Evolutionary conservation across 1,140 invertebrate species (phyloP).

Genomic region (Heliconius himera): DNA sequence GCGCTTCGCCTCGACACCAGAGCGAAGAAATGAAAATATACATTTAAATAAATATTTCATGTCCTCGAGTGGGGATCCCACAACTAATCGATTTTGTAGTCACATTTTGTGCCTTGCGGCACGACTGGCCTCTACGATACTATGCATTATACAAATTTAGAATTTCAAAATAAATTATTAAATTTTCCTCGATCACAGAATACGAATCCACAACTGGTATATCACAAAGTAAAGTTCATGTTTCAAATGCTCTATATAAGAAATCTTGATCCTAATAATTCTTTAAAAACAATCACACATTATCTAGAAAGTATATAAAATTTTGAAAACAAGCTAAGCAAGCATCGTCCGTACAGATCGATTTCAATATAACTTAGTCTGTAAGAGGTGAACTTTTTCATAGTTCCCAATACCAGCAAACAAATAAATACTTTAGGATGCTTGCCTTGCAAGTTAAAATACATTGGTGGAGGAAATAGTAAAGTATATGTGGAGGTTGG

Average conservation of each 20-base stretch:
- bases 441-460: constrained; percentile 25
- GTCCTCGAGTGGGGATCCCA: too few relatives aligned
- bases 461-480: constrained; percentile 2
- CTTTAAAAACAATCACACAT: background rate
- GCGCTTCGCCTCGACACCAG: too few relatives aligned
- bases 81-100: too few relatives aligned
- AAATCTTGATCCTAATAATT: background rate
- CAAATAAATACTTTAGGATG: constrained; percentile 21
- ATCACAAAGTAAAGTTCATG: too few relatives aligned
- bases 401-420: background rate
- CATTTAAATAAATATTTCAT: too few relatives aligned
- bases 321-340: background rate
- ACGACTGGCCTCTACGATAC: background rate
- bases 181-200: too few relatives aligned
- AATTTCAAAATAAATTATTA: background rate
- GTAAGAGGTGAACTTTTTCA: constrained; percentile 18
- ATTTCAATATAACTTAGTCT: constrained; percentile 24
- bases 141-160: background rate
- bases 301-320: background rate
- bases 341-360: background rate
- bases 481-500: constrained; percentile 16
- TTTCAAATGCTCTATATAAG: background rate
- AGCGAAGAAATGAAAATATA: too few relatives aligned
- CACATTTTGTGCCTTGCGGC: too few relatives aligned
- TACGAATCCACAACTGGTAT: too few relatives aligned